These are phyloP conservation scores for Oscheius sp. DNA, from an alignment of 2,888 invertebrate species.

Conservation along the genomic window DNA sequence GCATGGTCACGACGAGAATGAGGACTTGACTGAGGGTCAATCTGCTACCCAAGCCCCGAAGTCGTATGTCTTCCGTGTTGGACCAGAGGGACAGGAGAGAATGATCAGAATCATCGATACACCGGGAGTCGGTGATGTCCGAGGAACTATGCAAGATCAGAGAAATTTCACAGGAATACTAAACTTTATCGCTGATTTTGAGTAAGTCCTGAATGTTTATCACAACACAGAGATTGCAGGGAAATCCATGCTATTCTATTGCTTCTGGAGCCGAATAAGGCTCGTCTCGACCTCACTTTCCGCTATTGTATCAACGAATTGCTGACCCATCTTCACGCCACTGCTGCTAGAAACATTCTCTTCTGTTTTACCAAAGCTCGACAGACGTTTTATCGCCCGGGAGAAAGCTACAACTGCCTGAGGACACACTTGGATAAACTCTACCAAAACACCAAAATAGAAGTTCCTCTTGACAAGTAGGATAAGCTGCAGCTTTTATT, in stretches of 20 bases:
- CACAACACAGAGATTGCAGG: not conserved
- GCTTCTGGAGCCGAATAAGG: conserved; percentile 50
- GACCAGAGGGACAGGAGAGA: not conserved
- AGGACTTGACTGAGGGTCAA: not conserved
- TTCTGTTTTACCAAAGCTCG: conserved; percentile 61
- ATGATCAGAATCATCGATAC: conserved; percentile 28
- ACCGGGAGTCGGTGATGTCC: conserved; percentile 21
- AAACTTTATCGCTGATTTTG: conserved; percentile 20
- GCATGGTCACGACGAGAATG: not conserved
- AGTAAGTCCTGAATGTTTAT: conserved; percentile 11
- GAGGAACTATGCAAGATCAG: conserved; percentile 16
- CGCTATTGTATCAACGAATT: conserved; percentile 60
- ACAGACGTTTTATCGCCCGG: not conserved
- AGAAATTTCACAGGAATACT: conserved; percentile 16
- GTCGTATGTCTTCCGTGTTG: conserved; percentile 6
- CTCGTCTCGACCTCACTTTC: conserved; percentile 45
- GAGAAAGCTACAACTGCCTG: conserved; percentile 12
- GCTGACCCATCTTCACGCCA: conserved; percentile 53
- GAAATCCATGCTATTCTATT: conserved; percentile 51
- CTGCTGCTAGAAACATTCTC: conserved; percentile 57
- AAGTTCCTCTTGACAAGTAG: conserved; percentile 29
- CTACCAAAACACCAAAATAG: conserved; percentile 5
- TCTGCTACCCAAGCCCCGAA: conserved; percentile 19
- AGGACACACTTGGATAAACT: conserved; percentile 18
- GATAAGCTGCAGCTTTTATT: not conserved